phyloP scores from a whole-genome alignment of 2,113 vertebrate genomes.

The Rhadina sibilatrix region DNA sequence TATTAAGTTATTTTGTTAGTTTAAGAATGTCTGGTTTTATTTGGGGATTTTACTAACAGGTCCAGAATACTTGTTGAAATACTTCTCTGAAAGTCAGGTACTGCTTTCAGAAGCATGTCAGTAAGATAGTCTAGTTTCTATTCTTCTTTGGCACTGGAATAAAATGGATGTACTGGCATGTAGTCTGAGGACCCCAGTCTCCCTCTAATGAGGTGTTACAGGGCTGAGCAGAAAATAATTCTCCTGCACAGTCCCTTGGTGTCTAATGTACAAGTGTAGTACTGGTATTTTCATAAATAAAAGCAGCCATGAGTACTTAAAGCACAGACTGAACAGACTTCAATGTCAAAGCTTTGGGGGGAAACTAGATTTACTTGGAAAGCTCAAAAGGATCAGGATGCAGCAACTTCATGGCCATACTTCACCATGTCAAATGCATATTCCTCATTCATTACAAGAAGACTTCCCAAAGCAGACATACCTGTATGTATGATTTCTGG shows the following conservation, averaged over 20 bases:
- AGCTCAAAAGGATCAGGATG: not conserved
- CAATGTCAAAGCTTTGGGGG: not conserved
- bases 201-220: constrained; percentile 54
- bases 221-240: constrained; percentile 53
- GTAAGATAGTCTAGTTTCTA: not conserved
- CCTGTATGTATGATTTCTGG: not conserved
- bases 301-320: constrained; percentile 5
- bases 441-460: not conserved
- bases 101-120: constrained; percentile 46
- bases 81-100: constrained; percentile 1
- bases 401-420: not conserved
- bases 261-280: not conserved
- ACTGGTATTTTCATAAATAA: constrained; percentile 36
- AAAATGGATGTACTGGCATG: constrained; percentile 43
- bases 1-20: constrained; percentile 22
- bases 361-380: not conserved
- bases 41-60: not conserved
- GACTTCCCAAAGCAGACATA: not conserved
- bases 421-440: not conserved
- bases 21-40: not conserved
- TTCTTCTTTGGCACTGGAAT: not conserved
- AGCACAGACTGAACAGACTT: not conserved
- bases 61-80: not conserved
- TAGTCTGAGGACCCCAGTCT: not conserved
- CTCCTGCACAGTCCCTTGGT: not conserved